Percentiles rank a stretch among this genome's conserved stretches.
Evolutionary conservation across 1,140 invertebrate genomes (phyloP).

Genomic region (Littorina saxatilis): DNA sequence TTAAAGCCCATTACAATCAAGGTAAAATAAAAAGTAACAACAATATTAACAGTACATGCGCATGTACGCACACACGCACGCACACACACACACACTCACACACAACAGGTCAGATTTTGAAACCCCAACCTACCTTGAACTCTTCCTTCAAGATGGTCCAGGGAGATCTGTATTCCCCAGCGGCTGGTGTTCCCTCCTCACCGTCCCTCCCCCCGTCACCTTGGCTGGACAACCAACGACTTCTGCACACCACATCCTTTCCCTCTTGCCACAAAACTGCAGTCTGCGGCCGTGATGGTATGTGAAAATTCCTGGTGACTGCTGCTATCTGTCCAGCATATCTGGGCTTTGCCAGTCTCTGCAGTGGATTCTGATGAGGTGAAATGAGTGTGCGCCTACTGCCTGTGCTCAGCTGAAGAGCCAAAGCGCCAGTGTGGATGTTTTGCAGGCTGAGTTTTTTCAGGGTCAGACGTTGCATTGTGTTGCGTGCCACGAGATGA

Average conservation of each 20-base stretch:
- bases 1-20: no score
- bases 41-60: no score
- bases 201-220: neutral
- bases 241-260: neutral
- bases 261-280: no score
- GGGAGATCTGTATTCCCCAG: conserved; percentile 47
- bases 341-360: no score
- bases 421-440: neutral
- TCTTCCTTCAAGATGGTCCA: conserved; percentile 60
- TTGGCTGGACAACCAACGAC: neutral
- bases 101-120: neutral
- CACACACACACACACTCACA: neutral
- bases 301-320: neutral
- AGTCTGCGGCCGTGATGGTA: neutral
- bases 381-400: no score
- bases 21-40: no score
- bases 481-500: neutral
- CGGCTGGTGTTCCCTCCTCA: neutral
- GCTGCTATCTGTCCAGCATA: neutral
- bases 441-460: neutral
- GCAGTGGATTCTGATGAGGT: no score
- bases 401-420: neutral
- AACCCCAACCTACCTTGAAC: conserved; percentile 49
- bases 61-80: neutral
- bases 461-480: neutral